These are phyloP conservation scores for Agrilus planipennis DNA, from an alignment of 1,140 invertebrate species.

Conservation along the genomic window DNA sequence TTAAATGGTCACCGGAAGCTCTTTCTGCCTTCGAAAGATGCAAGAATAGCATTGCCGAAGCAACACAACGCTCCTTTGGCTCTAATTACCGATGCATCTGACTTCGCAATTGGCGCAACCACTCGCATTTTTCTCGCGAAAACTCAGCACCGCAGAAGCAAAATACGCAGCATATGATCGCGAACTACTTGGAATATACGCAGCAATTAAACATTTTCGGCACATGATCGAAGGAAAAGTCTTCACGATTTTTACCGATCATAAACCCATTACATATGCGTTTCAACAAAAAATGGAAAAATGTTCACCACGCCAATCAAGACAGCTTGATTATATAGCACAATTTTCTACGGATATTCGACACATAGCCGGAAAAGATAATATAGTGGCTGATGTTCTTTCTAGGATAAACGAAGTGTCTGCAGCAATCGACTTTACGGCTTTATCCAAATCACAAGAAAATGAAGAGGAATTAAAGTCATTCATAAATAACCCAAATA, in stretches of 20 bases:
- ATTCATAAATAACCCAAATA: no score
- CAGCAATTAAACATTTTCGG: conserved; percentile 23
- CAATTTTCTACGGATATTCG: conserved; percentile 29
- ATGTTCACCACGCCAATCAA: conserved; percentile 15
- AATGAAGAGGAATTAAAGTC: no score
- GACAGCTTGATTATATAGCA: conserved; percentile 25
- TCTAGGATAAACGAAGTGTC: conserved; percentile 22
- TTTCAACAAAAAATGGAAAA: conserved; percentile 10
- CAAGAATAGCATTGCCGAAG: conserved; percentile 17
- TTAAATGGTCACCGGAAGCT: conserved; percentile 16
- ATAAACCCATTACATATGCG: conserved; percentile 27
- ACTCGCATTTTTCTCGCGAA: conserved; percentile 31
- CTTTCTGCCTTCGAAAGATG: conserved; percentile 14
- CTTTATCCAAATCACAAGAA: no score
- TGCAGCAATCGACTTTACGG: no score
- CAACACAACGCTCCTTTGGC: conserved; percentile 10
- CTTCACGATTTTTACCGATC: conserved; percentile 28
- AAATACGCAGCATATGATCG: no score
- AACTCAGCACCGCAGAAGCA: conserved; percentile 21
- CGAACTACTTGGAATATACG: conserved; percentile 30
- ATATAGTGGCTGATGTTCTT: conserved; percentile 24
- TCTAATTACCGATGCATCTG: conserved; percentile 23
- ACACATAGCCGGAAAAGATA: conserved; percentile 24
- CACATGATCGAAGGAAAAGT: conserved; percentile 23
- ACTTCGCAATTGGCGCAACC: conserved; percentile 24